phyloP scores from a whole-genome alignment of 2,888 invertebrate genomes.

The Papilio gigon region DNA sequence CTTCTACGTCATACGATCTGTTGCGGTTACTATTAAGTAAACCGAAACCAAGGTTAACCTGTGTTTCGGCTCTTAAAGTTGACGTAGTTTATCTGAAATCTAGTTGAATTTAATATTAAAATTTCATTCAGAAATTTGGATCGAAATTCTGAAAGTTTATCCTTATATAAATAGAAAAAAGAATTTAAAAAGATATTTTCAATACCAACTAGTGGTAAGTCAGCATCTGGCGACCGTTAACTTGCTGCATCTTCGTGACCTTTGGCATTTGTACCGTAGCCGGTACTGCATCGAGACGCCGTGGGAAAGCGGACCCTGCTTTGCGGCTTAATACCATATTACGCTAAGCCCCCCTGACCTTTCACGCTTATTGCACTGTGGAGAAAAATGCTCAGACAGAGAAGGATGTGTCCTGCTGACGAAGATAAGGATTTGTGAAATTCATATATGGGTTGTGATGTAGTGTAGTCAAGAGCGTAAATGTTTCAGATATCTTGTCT shows the following conservation, averaged over 20 bases:
- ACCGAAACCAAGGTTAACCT: too few relatives aligned
- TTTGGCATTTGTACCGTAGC: conserved; percentile 13
- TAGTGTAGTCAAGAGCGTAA: not conserved
- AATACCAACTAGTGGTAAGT: not conserved
- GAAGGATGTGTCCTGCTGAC: not conserved
- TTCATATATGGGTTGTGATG: not conserved
- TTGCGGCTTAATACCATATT: conserved; percentile 28
- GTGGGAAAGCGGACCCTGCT: conserved; percentile 33
- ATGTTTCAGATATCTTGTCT: not conserved
- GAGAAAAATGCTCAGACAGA: not conserved
- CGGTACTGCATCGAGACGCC: conserved; percentile 9
- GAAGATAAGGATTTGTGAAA: not conserved
- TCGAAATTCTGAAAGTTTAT: too few relatives aligned
- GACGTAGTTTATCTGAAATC: too few relatives aligned
- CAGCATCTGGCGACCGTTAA: conserved; percentile 6
- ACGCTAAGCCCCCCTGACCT: conserved; percentile 28
- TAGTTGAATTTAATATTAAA: too few relatives aligned
- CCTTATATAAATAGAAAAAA: too few relatives aligned
- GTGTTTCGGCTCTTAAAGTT: too few relatives aligned
- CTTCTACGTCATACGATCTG: not conserved
- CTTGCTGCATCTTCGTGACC: conserved; percentile 23
- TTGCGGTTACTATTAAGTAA: too few relatives aligned
- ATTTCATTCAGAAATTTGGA: not conserved
- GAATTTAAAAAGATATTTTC: too few relatives aligned
- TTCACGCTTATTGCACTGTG: conserved; percentile 18